Evolutionary conservation across 2,888 invertebrate genomes (phyloP).

Genomic region (Dastarcus helophoroides): DNA sequence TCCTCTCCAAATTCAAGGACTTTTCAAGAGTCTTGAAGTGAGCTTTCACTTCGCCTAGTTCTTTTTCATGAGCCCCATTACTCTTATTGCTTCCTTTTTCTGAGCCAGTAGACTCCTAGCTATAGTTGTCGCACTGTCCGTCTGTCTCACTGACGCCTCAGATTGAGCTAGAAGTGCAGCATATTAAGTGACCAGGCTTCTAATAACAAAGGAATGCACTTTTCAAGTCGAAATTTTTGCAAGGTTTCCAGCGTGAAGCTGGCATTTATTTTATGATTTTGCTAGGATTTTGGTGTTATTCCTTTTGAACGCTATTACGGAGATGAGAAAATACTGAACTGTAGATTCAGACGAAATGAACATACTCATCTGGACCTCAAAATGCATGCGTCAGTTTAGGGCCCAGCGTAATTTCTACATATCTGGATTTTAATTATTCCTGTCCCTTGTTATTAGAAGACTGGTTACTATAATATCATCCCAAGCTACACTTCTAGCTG

Average conservation of each 20-base stretch:
- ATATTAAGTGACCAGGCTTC: constrained; percentile 74
- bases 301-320: constrained; percentile 86
- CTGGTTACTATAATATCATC: constrained; percentile 74
- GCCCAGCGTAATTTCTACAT: constrained; percentile 98
- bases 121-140: constrained; percentile 78
- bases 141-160: constrained; percentile 89
- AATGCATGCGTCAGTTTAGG: constrained; percentile 91
- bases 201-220: constrained; percentile 84
- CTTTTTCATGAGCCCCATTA: constrained; percentile 50
- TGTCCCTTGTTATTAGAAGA: constrained; percentile 83
- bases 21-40: constrained; percentile 52
- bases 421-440: constrained; percentile 91
- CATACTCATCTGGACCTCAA: constrained; percentile 67
- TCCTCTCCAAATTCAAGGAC: constrained; percentile 55
- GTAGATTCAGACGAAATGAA: constrained; percentile 44
- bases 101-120: constrained; percentile 65
- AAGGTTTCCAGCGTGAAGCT: constrained; percentile 64
- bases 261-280: constrained; percentile 75
- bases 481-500: constrained; percentile 73
- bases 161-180: constrained; percentile 76
- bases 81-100: constrained; percentile 49
- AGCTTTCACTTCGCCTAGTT: constrained; percentile 43
- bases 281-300: constrained; percentile 77
- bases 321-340: constrained; percentile 79
- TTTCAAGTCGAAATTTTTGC: constrained; percentile 78